Base-by-base conservation (phyloP, 2,888 invertebrate species). In the Lepetodrilus schrolli region DNA sequence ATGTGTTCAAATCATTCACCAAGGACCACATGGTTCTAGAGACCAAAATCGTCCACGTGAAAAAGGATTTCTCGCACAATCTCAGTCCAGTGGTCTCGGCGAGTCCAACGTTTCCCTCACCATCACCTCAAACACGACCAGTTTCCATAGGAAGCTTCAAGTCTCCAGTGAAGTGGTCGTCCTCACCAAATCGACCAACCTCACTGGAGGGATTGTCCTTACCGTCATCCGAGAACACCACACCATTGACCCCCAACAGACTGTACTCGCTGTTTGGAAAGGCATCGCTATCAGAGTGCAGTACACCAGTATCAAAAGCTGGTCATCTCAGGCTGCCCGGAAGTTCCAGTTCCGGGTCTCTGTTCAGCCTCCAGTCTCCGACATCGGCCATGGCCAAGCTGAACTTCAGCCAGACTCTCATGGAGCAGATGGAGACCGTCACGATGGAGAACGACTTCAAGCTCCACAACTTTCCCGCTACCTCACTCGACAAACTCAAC, bases 301-400 rank as follows among this genome's bases (percentile, higher is more conserved):
- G 17, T 34, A 34, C 26, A 10, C 58, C 58, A 58, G 26, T 17
- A 8, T 58, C 34, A 30, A 58, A 58, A 58, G 23, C 58, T 30
- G 34, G 34, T 17, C 30, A 30, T n/a, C 34, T 58, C 30, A 58
- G 30, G 58, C 30, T 58, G n/a, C 58, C 58, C 5, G 58, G 58
- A 13, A 58, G 58, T 30, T 30, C 30, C n/a, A 58, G 13, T 34
- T 58, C 58, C 26, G 58, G 58, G 30, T 4, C 34, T 23, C 58
- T 34, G 30, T 58, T 58, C 30, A 21, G 58, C 34, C 58, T 58
- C 30, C 58, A 58, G 58, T 91, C 91, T 3, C 91, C 91, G 0
- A 91, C 91, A 34, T 86, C 91, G 38, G 91, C 91, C 17, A 84
- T 91, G 79, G 89, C 91, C 1, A 86, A 87, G 66, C 86, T 91